Base-by-base conservation (phyloP, 2,113 vertebrate species). In the Diadophis punctatus region DNA sequence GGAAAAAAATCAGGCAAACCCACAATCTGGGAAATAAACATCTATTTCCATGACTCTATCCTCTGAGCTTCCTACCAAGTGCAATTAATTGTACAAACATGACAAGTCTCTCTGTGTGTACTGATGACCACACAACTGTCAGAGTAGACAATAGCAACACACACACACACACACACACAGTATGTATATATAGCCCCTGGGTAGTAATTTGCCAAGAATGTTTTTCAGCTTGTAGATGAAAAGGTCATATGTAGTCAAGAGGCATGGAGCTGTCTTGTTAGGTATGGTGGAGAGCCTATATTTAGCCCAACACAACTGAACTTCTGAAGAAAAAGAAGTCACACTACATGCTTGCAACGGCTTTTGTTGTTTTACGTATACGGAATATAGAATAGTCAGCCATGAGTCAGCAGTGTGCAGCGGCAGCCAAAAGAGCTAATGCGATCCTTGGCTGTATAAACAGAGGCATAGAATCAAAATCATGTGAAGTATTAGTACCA, bases 131-230 rank as follows among this genome's bases (percentile, higher is more conserved):
- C 89, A 91, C 95, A 95, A 94, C n/a, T 8, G 46, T 93, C 95
- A 90, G 56, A 88, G 90, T 12, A 87, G 95, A 98, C 97, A 98
- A 98, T 97, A 85, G 96, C 49, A 58, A 74, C 97, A 97, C 98
- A 98, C 98, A 98, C 97, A 98, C 98, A 97, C 12, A 51, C 12
- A 98, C 97, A 98, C 2, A 51, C 1, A 51, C 11, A 12, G 51
- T 14, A 52, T 52, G 12, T 8, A 58, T 58, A 98, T 98, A 98
- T 98, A 97, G 90, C 95, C 92, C 30, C 14, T 88, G 93, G 93
- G 94, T 96, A 95, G 97, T 97, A 97, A 95, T 96, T 95, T 96
- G 94, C 56, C 94, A 95, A 27, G 27, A 53, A 53, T 52, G 86
- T 87, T 53, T 53, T 27, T 52, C 16, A 25, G 86, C 51, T 53